Evolutionary conservation across 2,113 vertebrate genomes (phyloP).

Genomic region (Solea senegalensis): DNA sequence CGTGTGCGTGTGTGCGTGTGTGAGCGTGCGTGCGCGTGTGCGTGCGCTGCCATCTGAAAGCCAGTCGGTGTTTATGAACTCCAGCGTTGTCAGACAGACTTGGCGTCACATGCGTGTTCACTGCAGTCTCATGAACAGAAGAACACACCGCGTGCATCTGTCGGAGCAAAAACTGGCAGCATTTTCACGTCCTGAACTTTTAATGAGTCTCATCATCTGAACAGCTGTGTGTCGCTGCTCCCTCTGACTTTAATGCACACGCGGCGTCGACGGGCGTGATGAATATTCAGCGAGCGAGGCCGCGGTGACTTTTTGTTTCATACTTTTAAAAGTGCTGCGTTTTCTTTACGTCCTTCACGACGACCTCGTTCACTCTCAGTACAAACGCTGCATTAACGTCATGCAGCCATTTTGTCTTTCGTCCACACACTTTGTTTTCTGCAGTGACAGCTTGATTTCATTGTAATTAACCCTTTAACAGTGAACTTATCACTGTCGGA

Average conservation of each 20-base stretch:
- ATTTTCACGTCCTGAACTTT: constrained; percentile 64
- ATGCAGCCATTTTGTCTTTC: too few relatives aligned
- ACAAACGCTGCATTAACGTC: neutral
- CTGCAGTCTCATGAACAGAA: constrained; percentile 57
- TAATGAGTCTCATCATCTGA: constrained; percentile 76
- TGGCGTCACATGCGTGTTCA: constrained; percentile 42
- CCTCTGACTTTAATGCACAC: constrained; percentile 23
- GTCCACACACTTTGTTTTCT: too few relatives aligned
- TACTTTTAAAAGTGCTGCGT: neutral
- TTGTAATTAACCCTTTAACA: too few relatives aligned
- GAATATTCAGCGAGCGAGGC: constrained; percentile 35
- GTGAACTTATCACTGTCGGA: too few relatives aligned
- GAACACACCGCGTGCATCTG: constrained; percentile 49
- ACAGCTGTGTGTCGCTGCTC: constrained; percentile 70
- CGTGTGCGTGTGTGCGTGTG: constrained; percentile 12
- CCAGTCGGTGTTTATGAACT: constrained; percentile 48
- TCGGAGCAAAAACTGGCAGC: constrained; percentile 38
- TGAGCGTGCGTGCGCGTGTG: neutral
- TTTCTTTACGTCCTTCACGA: constrained; percentile 4
- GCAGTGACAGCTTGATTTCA: too few relatives aligned
- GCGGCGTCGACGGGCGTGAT: constrained; percentile 39
- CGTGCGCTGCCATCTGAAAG: constrained; percentile 35
- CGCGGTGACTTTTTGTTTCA: constrained; percentile 19
- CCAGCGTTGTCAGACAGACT: constrained; percentile 41
- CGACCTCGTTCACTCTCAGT: neutral